These are phyloP conservation scores for Caenorhabditis briggsae DNA, from an alignment of 1,140 invertebrate species.

Conservation along the genomic window DNA sequence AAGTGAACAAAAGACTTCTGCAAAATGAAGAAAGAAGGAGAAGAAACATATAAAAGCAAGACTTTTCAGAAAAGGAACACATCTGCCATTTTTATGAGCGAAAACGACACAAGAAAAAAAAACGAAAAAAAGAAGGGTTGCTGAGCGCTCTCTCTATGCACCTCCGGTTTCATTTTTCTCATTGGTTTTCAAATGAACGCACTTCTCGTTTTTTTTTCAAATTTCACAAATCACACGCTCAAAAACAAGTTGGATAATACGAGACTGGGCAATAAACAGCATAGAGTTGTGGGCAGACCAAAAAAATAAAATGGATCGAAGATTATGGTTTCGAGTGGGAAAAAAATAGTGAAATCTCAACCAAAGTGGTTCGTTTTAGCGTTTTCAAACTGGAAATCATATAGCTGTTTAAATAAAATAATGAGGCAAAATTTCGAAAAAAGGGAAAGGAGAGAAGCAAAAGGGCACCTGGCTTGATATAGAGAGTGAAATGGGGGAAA, in stretches of 20 bases:
- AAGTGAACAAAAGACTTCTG: background rate
- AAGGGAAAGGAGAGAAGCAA: background rate
- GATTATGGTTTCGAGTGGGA: background rate
- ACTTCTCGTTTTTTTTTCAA: background rate
- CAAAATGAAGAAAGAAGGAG: conserved; percentile 21
- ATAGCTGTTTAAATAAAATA: conserved; percentile 40
- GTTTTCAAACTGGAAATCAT: conserved; percentile 16
- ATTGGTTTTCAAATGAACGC: conserved; percentile 19
- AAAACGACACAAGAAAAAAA: background rate
- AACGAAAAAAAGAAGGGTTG: background rate
- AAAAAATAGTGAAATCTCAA: too few species aligned
- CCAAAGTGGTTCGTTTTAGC: background rate
- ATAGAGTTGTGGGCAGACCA: background rate
- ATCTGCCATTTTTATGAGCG: conserved; percentile 37
- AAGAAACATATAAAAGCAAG: conserved; percentile 9
- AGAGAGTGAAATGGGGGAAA: background rate
- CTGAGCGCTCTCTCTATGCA: background rate
- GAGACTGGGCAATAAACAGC: background rate
- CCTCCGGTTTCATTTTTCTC: background rate
- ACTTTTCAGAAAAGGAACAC: conserved; percentile 18
- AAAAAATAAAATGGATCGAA: background rate
- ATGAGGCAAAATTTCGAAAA: background rate
- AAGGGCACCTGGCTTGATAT: conserved; percentile 27
- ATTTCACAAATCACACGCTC: background rate
- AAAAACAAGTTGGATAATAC: conserved; percentile 53